Conservation (phyloP, 2,888 invertebrate species). For the Stenodera caucasica region DNA sequence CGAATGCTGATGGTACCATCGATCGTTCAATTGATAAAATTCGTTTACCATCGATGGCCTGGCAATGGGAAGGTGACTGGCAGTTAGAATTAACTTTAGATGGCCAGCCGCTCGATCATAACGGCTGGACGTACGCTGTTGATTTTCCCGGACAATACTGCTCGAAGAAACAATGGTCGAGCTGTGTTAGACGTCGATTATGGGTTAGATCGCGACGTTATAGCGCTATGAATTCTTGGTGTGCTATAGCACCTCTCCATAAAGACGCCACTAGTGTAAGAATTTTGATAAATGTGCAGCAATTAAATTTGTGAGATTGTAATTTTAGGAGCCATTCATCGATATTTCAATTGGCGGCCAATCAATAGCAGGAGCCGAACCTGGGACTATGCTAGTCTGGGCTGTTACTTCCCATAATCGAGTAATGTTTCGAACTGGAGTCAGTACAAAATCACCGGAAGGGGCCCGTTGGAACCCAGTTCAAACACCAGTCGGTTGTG, state of each 20-base stretch:
- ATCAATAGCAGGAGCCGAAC: constrained; percentile 74
- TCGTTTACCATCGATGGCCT: constrained; percentile 87
- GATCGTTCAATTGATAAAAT: constrained; percentile 81
- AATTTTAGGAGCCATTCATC: constrained; percentile 81
- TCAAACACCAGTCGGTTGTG: constrained; percentile 74
- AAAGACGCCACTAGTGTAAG: constrained; percentile 79
- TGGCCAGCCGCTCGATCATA: constrained; percentile 84
- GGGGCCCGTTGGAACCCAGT: constrained; percentile 84
- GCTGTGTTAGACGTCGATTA: constrained; percentile 84
- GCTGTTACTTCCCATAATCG: constrained; percentile 90
- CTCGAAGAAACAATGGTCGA: constrained; percentile 83
- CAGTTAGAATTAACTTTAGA: constrained; percentile 80
- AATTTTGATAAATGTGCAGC: constrained; percentile 7
- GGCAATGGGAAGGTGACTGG: constrained; percentile 98
- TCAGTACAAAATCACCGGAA: constrained; percentile 81
- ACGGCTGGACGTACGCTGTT: constrained; percentile 92
- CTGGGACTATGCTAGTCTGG: constrained; percentile 84
- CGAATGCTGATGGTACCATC: constrained; percentile 78
- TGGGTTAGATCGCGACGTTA: constrained; percentile 89
- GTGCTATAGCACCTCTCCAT: constrained; percentile 84
- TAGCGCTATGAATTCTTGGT: constrained; percentile 90
- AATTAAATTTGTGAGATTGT: constrained; percentile 2
- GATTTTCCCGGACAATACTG: constrained; percentile 87
- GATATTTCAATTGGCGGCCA: constrained; percentile 88
- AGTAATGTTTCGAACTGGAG: constrained; percentile 83